Evolutionary conservation across 2,888 invertebrate species (phyloP), one percentile per base, ranked within the genome.

Genomic region (Macaria notata): DNA sequence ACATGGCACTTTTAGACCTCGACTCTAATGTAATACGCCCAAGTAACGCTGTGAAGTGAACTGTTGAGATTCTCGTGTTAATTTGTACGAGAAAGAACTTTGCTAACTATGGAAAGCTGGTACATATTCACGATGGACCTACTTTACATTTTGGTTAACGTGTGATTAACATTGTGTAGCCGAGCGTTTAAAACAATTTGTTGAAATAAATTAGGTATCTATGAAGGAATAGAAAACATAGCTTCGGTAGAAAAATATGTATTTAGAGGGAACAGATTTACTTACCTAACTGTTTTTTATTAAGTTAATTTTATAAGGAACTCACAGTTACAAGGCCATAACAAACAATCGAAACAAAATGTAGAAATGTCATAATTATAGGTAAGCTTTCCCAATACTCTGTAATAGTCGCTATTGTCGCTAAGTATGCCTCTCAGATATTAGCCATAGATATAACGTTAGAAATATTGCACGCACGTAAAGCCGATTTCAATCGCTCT

Each of bases 21-120:
- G 60, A 57, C 48, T 9, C 4, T 51, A 44, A 50, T 5, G 46
- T 1, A 19, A 57, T 62, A 66, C 55, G 59, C 9, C 9, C 8
- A 8, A 30, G 54, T 31, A 36, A 43, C 5, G 29, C n/a, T 41
- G 43, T 47, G 31, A 50, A 56, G 45, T 59, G 54, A 59, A 47
- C 55, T 59, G 51, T 55, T 59, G 46, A 41, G 52, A 56, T 49
- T 57, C 36, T 66, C 62, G 61, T 66, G 64, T 65, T 64, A 65
- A 65, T 65, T 65, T 57, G 58, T 49, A 60, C 44, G 63, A 63
- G 63, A 61, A 57, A 46, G 59, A 56, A 42, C 59, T 56, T 61
- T 61, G 63, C 61, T 60, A 64, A 60, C 53, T 56, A 52, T 56
- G 59, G 66, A 67, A 67, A 67, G 67, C 57, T 59, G 38, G 52